Conservation (phyloP, 2,797 vertebrate genomes). For the Crypturellus tataupa region DNA sequence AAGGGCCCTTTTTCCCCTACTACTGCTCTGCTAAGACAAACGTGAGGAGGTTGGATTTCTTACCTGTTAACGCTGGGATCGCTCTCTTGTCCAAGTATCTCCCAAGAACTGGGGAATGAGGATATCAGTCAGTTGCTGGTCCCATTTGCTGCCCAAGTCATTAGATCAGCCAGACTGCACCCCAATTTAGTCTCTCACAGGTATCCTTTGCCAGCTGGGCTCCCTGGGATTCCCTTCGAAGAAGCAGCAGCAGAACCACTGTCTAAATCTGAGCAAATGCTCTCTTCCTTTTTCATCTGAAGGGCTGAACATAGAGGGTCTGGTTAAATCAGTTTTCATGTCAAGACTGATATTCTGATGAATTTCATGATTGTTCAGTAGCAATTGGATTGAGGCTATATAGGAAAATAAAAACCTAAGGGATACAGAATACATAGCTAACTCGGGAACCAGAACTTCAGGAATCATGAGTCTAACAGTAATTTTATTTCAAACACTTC, state of each 20-base stretch:
- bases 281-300: not conserved
- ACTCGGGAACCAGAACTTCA: not conserved
- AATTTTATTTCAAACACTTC: not conserved
- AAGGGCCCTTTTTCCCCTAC: not conserved
- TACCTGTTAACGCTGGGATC: not conserved
- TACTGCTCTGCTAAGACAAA: not conserved
- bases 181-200: not conserved
- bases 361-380: not conserved
- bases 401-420: not conserved
- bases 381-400: not conserved
- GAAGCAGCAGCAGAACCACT: not conserved
- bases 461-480: not conserved
- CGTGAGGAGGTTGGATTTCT: not conserved
- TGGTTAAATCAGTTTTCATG: not conserved
- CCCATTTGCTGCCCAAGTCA: not conserved
- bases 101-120: not conserved
- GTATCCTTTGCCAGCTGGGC: not conserved
- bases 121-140: not conserved
- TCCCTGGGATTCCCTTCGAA: not conserved
- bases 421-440: not conserved
- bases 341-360: not conserved
- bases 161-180: not conserved
- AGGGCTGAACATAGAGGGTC: not conserved
- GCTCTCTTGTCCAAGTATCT: not conserved
- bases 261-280: not conserved